Evolutionary conservation across 2,113 vertebrate genomes (phyloP), one percentile per base, ranked within the genome.

Genomic region (Eublepharis macularius): DNA sequence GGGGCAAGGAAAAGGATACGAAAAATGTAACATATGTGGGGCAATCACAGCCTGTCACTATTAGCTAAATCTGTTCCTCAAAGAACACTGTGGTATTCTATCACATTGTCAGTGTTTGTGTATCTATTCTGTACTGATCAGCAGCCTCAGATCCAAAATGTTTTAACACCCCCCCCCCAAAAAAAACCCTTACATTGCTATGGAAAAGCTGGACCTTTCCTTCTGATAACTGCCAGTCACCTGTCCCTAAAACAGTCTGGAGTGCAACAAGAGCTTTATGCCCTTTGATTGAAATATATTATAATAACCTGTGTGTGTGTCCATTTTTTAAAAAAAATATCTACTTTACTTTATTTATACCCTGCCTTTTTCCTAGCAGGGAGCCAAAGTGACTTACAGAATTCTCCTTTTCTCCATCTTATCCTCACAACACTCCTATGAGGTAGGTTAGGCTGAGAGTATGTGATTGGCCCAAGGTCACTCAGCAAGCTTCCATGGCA

Each of bases 71-170:
- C 91, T 49, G 69, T 78, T 86, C 24, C 6, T 85, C 32, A 65
- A 80, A 80, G 77, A 80, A 86, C 84, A 49, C 39, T 2, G n/a
- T 47, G 86, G 80, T 82, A 83, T 69, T 47, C 86, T 91, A 75
- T 85, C 82, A 41, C 32, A 47, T 81, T 47, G 85, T 75, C 66
- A 83, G 87, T 73, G 81, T 72, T 75, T 86, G 70, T 29, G 2
- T 39, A 77, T 89, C 91, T 83, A 85, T 86, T 87, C 90, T 83
- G 80, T 68, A 77, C 66, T 39, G 84, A 74, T 86, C 36, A 87
- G 83, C 85, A 80, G 82, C 73, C 80, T 87, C 6, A 24, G 72
- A 73, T 82, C 63, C 54, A 74, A 83, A 89, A 89, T 78, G 83
- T 41, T 89, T 83, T 63, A 63, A 63, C 60, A 63, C 14, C 7